phyloP scores from a whole-genome alignment of 2,797 vertebrate species.

The Urophycis tenuis region DNA sequence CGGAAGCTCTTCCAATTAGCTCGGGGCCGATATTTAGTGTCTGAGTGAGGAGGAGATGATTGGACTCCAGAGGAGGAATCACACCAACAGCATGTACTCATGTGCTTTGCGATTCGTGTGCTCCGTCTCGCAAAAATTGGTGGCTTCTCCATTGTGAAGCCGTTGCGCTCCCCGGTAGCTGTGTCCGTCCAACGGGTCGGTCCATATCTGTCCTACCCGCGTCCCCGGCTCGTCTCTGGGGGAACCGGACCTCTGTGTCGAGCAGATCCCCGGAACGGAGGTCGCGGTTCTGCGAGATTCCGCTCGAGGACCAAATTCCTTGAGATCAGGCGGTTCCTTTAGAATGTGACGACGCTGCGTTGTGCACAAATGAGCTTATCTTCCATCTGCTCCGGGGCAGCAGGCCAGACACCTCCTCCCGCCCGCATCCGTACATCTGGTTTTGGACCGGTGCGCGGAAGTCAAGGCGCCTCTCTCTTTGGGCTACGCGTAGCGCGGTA shows the following conservation, averaged over 20 bases:
- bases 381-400: no score
- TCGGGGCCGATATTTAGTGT: constrained; percentile 48
- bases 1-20: constrained; percentile 48
- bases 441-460: not conserved
- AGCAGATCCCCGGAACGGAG: no score
- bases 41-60: constrained; percentile 41
- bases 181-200: not conserved
- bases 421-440: no score
- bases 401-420: no score
- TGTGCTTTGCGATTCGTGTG: not conserved
- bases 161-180: not conserved
- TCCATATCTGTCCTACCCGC: not conserved
- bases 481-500: not conserved
- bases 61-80: constrained; percentile 46
- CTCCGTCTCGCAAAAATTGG: not conserved
- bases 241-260: no score
- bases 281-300: no score
- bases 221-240: no score
- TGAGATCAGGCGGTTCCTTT: no score
- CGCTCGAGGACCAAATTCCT: no score
- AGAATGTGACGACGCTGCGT: not conserved
- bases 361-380: not conserved
- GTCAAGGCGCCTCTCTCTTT: not conserved
- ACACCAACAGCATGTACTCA: constrained; percentile 26
- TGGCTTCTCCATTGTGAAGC: not conserved